Evolutionary conservation across 2,113 vertebrate genomes (phyloP), one percentile per base, ranked within the genome.

Genomic region (Sylvilagus bachmani): DNA sequence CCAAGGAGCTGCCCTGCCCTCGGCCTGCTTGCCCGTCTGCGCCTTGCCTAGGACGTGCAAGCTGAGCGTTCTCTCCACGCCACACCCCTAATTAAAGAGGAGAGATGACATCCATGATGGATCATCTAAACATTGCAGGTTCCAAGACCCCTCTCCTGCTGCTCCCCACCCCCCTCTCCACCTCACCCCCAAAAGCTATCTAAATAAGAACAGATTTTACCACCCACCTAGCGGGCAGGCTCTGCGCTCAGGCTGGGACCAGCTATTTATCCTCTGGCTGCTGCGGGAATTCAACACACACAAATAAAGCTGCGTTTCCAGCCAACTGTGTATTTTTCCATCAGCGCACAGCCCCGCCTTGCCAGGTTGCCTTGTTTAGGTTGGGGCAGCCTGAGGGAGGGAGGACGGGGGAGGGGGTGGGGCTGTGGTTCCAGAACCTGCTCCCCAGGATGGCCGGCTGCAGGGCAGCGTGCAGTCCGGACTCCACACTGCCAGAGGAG

Each of bases 231-330:
- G 96, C 81, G 90, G 92, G 93, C 83, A 95, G 95, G 87, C 75
- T 79, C 84, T 9, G 58, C 89, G 93, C 92, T 75, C 55, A 95
- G 86, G 58, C 92, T 90, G 62, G 95, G 86, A 82, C 95, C 3
- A 83, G 94, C 89, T 93, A 91, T 96, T 96, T 93, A 94, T 91
- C 95, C 95, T 93, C 90, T 1, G 0, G 95, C 96, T 96, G 95
- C 97, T 69, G 58, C 36, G 38, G 96, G 96, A 97, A 96, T 97
- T 94, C 92, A 92, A 88, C 90, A 96, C 94, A 91, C 44, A 97
- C 96, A 97, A 96, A 97, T 96, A 97, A 97, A 97, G 90, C 92
- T 88, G 71, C 95, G 91, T 93, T 91, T 91, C 94, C 84, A 94
- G 95, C 90, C 88, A 64, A 95, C 80, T 95, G 95, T 97, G 96